Percentiles rank a stretch among this genome's conserved stretches.
These are phyloP conservation scores for Rhimphoctona megacephalus DNA, from an alignment of 2,888 invertebrate species.

Conservation along the genomic window DNA sequence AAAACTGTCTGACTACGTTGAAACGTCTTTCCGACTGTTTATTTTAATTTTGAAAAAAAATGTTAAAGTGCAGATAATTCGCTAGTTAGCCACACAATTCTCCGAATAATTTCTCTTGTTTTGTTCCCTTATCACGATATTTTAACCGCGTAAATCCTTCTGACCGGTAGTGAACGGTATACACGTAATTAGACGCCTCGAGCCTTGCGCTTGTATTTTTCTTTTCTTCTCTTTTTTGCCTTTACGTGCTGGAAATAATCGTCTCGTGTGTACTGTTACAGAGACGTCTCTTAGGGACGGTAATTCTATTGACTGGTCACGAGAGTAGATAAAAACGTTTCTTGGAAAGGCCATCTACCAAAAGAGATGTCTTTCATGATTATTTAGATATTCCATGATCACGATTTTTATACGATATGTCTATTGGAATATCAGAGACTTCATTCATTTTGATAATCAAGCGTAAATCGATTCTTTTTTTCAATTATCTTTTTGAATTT, in stretches of 20 bases:
- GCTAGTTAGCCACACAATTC: slow-evolving; percentile 14
- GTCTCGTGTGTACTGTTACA: slow-evolving; percentile 78
- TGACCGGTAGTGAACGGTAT: slow-evolving; percentile 70
- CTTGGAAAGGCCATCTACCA: not conserved
- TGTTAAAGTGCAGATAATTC: slow-evolving; percentile 15
- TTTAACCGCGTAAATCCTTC: slow-evolving; percentile 48
- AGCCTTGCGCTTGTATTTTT: slow-evolving; percentile 32
- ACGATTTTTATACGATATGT: not conserved
- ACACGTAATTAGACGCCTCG: slow-evolving; percentile 74
- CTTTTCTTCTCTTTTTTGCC: slow-evolving; percentile 40
- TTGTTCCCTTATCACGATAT: slow-evolving; percentile 27
- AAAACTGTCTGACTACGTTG: not conserved
- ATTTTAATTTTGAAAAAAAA: not conserved
- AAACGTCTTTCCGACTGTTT: not conserved
- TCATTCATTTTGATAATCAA: not conserved
- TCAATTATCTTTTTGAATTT: not conserved
- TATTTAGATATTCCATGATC: not conserved
- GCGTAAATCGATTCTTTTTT: not conserved
- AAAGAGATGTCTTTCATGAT: not conserved
- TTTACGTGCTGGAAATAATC: slow-evolving; percentile 80
- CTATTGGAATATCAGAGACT: not conserved
- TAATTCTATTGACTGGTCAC: slow-evolving; percentile 30
- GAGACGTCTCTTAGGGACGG: slow-evolving; percentile 56
- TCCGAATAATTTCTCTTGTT: slow-evolving; percentile 5
- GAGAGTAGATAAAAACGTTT: slow-evolving; percentile 12